A percentile compares a stretch with the other conserved stretches of the same genome.
Evolutionary conservation across 2,888 invertebrate genomes (phyloP).

Genomic region (Ophonus ardosiacus): DNA sequence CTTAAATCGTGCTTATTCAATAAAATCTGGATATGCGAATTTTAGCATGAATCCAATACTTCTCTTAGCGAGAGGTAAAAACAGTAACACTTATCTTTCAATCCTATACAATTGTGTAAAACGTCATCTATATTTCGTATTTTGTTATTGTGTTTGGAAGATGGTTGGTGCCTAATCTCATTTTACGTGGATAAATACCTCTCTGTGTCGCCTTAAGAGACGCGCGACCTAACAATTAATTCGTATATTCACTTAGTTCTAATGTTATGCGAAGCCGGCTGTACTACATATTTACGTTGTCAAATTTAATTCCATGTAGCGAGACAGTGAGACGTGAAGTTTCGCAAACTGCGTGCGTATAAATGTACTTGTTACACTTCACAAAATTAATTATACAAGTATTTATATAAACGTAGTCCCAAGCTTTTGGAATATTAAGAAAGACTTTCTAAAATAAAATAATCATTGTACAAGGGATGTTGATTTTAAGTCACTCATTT

Average conservation of each 20-base stretch:
- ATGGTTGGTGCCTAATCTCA: not conserved
- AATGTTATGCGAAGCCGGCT: slow-evolving; percentile 22
- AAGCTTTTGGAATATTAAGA: not conserved
- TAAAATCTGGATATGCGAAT: too few species aligned
- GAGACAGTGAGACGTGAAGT: slow-evolving; percentile 31
- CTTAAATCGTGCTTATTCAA: too few species aligned
- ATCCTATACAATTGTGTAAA: not conserved
- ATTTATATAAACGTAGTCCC: not conserved
- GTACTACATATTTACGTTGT: slow-evolving; percentile 43
- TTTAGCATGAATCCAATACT: too few species aligned
- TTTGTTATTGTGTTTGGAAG: not conserved
- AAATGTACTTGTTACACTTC: slow-evolving; percentile 29
- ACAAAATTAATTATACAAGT: slow-evolving; percentile 29
- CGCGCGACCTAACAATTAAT: slow-evolving; percentile 36
- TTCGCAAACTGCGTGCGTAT: not conserved
- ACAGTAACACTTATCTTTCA: too few species aligned
- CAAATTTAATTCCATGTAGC: slow-evolving; percentile 23
- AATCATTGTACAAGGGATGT: too few species aligned
- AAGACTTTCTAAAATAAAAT: not conserved
- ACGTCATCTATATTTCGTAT: not conserved
- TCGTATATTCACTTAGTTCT: slow-evolving; percentile 29
- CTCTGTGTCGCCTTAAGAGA: not conserved
- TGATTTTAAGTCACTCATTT: too few species aligned
- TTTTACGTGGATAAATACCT: not conserved
- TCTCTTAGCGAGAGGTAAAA: too few species aligned